A percentile compares a stretch with the other conserved stretches of the same genome.
phyloP scores from a whole-genome alignment of 2,113 vertebrate species.

The Eudyptes chrysolophus region DNA sequence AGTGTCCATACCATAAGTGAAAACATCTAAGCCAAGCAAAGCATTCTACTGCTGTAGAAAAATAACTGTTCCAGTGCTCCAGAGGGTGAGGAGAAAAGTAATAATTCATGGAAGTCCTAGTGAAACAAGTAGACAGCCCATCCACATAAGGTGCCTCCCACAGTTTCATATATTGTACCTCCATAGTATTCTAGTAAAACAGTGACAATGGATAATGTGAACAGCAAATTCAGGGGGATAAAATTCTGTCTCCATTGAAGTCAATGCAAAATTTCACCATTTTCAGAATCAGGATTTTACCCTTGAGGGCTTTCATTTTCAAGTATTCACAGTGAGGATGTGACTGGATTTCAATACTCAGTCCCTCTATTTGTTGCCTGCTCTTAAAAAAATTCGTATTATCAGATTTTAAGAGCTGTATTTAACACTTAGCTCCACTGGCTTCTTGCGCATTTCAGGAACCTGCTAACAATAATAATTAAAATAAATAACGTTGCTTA shows the following conservation, averaged over 20 bases:
- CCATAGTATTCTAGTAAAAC: not conserved
- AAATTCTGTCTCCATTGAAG: not conserved
- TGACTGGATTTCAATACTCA: not conserved
- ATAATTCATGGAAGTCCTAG: not conserved
- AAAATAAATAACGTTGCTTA: not conserved
- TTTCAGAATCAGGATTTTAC: not conserved
- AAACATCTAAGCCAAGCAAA: not conserved
- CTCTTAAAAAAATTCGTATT: not conserved
- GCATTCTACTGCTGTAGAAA: not conserved
- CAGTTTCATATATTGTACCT: not conserved
- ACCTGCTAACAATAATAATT: not conserved
- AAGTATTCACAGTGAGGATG: not conserved
- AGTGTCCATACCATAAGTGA: not conserved
- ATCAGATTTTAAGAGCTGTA: not conserved
- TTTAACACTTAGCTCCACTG: not conserved
- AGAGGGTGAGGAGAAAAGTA: not conserved
- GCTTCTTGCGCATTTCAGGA: not conserved
- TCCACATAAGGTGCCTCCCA: not conserved
- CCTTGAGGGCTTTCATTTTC: not conserved
- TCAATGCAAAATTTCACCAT: not conserved
- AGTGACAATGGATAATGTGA: not conserved
- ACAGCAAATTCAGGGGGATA: not conserved
- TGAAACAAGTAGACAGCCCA: not conserved
- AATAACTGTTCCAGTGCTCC: not conserved
- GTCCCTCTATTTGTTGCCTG: not conserved